Conservation (phyloP, 35 echinoderm and acorn worm genomes). For the Ophioderma brevispina region DNA sequence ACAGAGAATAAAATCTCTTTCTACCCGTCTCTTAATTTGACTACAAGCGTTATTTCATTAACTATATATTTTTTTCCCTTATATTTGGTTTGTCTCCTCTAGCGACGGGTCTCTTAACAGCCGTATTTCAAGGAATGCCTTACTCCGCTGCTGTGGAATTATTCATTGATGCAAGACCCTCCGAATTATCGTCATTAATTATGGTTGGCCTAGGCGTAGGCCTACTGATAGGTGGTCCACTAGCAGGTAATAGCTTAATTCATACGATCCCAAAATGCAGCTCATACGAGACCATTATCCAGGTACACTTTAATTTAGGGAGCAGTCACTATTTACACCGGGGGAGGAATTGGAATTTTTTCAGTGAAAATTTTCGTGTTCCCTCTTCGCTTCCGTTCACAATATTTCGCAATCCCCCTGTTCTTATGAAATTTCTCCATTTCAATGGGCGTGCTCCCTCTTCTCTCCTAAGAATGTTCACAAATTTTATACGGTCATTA, state of each 20-base stretch:
- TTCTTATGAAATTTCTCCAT: too few relatives aligned
- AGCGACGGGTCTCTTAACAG: background rate
- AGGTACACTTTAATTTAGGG: background rate
- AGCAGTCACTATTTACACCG: background rate
- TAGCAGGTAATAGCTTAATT: background rate
- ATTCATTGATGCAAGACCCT: background rate
- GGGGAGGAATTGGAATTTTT: background rate
- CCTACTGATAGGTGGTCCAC: background rate
- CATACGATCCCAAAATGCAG: background rate
- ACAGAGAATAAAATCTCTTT: too few relatives aligned
- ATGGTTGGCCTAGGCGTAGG: background rate
- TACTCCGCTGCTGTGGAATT: background rate
- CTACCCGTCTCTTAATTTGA: too few relatives aligned
- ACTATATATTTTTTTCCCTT: too few relatives aligned
- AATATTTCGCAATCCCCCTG: too few relatives aligned
- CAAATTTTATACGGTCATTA: too few relatives aligned
- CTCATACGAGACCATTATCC: background rate
- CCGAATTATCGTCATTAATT: background rate
- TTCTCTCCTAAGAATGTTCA: too few relatives aligned
- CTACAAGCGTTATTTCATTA: too few relatives aligned
- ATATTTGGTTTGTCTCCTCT: too few relatives aligned
- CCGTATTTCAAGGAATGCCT: background rate
- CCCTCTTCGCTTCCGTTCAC: background rate
- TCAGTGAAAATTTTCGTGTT: background rate
- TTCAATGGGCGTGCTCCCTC: too few relatives aligned